These are phyloP conservation scores for Drosophila sproati DNA, from an alignment of 1,140 invertebrate species.

Conservation along the genomic window DNA sequence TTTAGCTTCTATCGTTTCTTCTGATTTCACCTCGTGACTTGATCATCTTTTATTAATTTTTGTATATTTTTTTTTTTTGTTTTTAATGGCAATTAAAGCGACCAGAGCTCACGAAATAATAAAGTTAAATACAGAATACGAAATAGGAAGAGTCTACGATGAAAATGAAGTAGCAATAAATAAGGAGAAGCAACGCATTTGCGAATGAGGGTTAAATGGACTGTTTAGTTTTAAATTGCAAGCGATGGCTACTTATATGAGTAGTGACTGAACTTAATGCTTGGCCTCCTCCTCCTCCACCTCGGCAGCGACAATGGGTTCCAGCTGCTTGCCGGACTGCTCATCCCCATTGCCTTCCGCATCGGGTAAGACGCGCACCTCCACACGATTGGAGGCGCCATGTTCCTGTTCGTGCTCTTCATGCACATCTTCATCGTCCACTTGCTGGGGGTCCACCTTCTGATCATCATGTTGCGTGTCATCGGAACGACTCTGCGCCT, in stretches of 20 bases:
- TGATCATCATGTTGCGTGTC: conserved; percentile 50
- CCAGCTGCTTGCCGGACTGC: conserved; percentile 58
- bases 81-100: not conserved
- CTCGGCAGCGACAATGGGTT: conserved; percentile 66
- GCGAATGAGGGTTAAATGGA: not conserved
- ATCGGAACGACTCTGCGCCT: conserved; percentile 75
- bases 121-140: not conserved
- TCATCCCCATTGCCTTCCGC: conserved; percentile 48
- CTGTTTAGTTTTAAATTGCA: not conserved
- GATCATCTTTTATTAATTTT: not conserved
- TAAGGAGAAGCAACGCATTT: not conserved
- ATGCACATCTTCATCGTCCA: conserved; percentile 18
- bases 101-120: not conserved
- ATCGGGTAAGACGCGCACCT: conserved; percentile 54
- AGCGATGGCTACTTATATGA: conserved; percentile 31
- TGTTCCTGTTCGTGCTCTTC: conserved; percentile 37
- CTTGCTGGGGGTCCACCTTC: conserved; percentile 22
- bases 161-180: conserved; percentile 1
- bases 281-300: conserved; percentile 57
- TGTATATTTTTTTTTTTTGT: no score
- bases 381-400: conserved; percentile 52
- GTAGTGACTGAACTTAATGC: conserved; percentile 64
- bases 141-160: not conserved
- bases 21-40: conserved; percentile 1
- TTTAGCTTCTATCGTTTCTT: not conserved